Evolutionary conservation across 2,888 invertebrate genomes (phyloP).

Genomic region (Stenurella melanura): DNA sequence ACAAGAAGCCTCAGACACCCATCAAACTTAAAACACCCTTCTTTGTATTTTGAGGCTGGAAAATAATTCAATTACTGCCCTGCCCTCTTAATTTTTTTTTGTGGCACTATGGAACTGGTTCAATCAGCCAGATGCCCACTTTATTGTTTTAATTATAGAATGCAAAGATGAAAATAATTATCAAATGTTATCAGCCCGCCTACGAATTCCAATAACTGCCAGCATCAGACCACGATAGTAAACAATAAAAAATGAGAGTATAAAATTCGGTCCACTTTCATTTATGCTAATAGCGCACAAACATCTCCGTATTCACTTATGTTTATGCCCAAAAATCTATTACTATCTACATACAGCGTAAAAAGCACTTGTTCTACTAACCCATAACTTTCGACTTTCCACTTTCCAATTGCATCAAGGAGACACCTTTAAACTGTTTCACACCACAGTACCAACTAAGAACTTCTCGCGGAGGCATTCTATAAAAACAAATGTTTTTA

Average conservation of each 20-base stretch:
- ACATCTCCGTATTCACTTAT: neutral
- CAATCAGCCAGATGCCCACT: too few relatives aligned
- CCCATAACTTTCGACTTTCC: slow-evolving; percentile 35
- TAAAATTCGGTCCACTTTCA: slow-evolving; percentile 16
- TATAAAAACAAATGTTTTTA: slow-evolving; percentile 35
- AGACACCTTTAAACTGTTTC: slow-evolving; percentile 25
- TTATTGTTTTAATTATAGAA: too few relatives aligned
- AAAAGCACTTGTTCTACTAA: slow-evolving; percentile 26
- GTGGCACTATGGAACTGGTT: too few relatives aligned
- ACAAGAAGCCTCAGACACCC: too few relatives aligned
- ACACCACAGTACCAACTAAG: slow-evolving; percentile 30
- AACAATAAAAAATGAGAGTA: slow-evolving; percentile 30
- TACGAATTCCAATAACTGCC: neutral
- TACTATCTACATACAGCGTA: slow-evolving; percentile 3
- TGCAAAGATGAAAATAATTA: neutral
- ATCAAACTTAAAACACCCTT: too few relatives aligned
- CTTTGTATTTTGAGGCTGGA: too few relatives aligned
- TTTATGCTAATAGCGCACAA: slow-evolving; percentile 19
- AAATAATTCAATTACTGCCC: too few relatives aligned
- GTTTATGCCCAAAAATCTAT: slow-evolving; percentile 4
- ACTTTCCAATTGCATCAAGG: slow-evolving; percentile 27
- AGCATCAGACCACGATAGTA: neutral
- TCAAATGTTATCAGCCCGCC: neutral
- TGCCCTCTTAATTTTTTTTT: too few relatives aligned
- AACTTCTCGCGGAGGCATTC: neutral